phyloP scores from a whole-genome alignment of 2,113 vertebrate species.

The Xiphophorus couchianus region DNA sequence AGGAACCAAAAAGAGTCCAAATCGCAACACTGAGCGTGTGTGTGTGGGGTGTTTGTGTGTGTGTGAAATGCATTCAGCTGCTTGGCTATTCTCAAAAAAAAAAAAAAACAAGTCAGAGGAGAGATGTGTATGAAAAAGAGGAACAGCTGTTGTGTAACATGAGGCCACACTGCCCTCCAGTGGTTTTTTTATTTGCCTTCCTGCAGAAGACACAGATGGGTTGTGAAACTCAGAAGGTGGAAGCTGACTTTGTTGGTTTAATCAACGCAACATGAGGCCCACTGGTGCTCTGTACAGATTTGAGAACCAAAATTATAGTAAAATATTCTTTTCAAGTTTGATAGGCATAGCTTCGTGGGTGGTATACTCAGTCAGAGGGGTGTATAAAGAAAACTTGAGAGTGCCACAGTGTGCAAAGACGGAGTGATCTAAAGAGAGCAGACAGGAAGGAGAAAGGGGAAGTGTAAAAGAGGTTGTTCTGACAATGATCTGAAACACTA shows the following conservation, averaged over 20 bases:
- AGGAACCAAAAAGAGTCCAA: conserved; percentile 78
- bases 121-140: conserved; percentile 13
- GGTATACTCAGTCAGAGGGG: neutral
- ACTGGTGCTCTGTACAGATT: neutral
- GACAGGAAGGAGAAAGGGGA: conserved; percentile 61
- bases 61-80: conserved; percentile 64
- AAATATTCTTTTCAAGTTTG: conserved; percentile 3
- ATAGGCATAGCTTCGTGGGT: neutral
- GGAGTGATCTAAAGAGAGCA: neutral
- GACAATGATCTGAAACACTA: conserved; percentile 11
- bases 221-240: conserved; percentile 18
- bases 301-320: neutral
- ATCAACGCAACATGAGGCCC: neutral
- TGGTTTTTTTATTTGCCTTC: conserved; percentile 47
- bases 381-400: neutral
- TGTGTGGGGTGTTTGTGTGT: conserved; percentile 55
- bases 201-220: neutral
- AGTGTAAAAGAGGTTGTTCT: conserved; percentile 49
- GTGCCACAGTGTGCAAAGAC: neutral
- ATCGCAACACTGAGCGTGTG: conserved; percentile 62
- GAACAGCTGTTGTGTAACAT: conserved; percentile 27
- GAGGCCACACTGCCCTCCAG: conserved; percentile 80
- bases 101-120: conserved; percentile 35
- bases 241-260: conserved; percentile 10
- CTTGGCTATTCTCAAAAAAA: conserved; percentile 60